These are phyloP conservation scores for Lepidurus arcticus DNA, from an alignment of 1,140 invertebrate genomes.

Conservation along the genomic window DNA sequence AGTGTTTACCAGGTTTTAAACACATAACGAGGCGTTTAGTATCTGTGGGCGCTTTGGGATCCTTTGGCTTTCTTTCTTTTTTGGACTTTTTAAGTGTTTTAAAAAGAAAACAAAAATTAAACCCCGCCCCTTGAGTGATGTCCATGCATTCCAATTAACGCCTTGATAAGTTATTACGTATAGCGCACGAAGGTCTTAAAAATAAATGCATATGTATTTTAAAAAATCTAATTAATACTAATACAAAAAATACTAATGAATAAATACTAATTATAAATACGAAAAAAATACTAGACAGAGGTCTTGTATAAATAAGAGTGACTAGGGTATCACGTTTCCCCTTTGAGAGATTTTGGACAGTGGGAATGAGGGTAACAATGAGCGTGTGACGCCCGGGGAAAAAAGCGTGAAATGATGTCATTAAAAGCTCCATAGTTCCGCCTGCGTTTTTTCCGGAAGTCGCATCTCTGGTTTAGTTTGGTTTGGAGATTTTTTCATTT, in stretches of 20 bases:
- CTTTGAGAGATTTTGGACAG: background rate
- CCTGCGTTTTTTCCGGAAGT: too few relatives aligned
- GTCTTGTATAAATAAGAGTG: too few relatives aligned
- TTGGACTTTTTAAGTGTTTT: background rate
- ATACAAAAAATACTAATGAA: too few relatives aligned
- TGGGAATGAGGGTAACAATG: slow-evolving; percentile 1
- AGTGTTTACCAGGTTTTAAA: background rate
- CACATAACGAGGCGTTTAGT: slow-evolving; percentile 15
- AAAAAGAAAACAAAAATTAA: too few relatives aligned
- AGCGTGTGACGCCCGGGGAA: background rate
- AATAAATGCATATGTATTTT: too few relatives aligned
- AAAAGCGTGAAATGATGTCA: slow-evolving; percentile 13
- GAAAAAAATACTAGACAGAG: too few relatives aligned
- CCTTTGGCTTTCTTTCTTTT: background rate
- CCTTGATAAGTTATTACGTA: background rate
- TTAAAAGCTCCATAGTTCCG: slow-evolving; percentile 10
- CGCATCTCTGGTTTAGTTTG: background rate
- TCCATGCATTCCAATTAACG: slow-evolving; percentile 18
- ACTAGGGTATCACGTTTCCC: too few relatives aligned
- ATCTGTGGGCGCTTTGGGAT: background rate
- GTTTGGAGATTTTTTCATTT: background rate
- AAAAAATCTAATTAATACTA: too few relatives aligned
- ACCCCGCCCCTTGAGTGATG: background rate
- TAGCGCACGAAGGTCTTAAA: background rate
- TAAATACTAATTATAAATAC: too few relatives aligned